Evolutionary conservation across 2,888 invertebrate species (phyloP).

Genomic region (Cheilosia variabilis): DNA sequence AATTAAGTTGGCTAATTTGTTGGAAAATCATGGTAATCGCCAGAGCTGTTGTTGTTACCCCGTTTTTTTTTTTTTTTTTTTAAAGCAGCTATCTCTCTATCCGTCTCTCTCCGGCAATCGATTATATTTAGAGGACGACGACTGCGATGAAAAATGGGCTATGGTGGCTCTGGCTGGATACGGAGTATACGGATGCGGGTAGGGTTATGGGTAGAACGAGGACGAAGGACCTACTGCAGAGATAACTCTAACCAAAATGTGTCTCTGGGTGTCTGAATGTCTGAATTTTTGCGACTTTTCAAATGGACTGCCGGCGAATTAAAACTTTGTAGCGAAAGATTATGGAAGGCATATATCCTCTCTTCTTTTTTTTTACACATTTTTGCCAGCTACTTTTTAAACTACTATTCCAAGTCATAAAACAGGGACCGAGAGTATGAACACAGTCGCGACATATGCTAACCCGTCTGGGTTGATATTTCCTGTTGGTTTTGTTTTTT

Average conservation of each 20-base stretch:
- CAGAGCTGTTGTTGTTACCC: slow-evolving; percentile 62
- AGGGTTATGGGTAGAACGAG: neutral
- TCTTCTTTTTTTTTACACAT: slow-evolving; percentile 1
- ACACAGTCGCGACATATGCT: slow-evolving; percentile 60
- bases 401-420: slow-evolving; percentile 49
- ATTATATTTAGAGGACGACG: slow-evolving; percentile 59
- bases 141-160: slow-evolving; percentile 48
- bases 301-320: slow-evolving; percentile 52
- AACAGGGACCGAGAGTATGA: slow-evolving; percentile 24
- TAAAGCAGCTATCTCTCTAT: slow-evolving; percentile 29
- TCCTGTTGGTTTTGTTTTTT: neutral
- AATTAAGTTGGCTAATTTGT: slow-evolving; percentile 76
- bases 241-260: slow-evolving; percentile 68
- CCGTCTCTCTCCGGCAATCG: slow-evolving; percentile 38
- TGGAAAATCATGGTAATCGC: slow-evolving; percentile 76
- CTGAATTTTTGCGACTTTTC: slow-evolving; percentile 53
- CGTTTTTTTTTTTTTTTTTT: neutral
- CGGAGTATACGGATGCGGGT: neutral
- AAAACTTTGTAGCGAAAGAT: slow-evolving; percentile 58
- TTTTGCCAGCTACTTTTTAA: slow-evolving; percentile 14
- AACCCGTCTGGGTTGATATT: slow-evolving; percentile 46
- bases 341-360: slow-evolving; percentile 44
- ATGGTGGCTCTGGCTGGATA: too few relatives aligned
- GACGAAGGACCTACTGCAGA: slow-evolving; percentile 53
- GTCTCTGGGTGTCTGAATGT: slow-evolving; percentile 71